Evolutionary conservation across 2,797 vertebrate genomes (phyloP).

Genomic region (Otolemur crassicaudatus): DNA sequence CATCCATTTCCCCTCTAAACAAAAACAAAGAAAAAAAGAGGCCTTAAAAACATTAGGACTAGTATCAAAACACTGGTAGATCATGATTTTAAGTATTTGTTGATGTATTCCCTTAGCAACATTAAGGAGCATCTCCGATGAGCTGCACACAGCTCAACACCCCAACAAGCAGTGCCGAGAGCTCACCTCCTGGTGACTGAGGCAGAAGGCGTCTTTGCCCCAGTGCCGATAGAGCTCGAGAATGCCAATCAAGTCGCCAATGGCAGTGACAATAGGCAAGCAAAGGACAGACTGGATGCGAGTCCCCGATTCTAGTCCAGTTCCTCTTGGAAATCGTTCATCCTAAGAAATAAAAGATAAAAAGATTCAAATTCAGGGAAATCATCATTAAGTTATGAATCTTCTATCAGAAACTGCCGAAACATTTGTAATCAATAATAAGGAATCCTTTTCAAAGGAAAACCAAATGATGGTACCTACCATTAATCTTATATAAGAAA

Average conservation of each 20-base stretch:
- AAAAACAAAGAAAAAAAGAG: not conserved
- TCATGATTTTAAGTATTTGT: not conserved
- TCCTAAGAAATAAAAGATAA: constrained; percentile 88
- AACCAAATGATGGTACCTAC: rapidly evolving
- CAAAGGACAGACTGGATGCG: constrained; percentile 98
- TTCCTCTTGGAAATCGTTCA: constrained; percentile 97
- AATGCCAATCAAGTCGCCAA: constrained; percentile 97
- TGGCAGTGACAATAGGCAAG: constrained; percentile 97
- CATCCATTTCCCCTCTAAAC: not conserved
- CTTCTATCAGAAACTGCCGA: not conserved
- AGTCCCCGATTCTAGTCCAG: constrained; percentile 96
- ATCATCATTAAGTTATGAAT: not conserved
- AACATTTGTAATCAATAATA: too few relatives aligned
- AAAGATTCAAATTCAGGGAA: rapidly evolving
- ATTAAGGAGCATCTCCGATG: rapidly evolving
- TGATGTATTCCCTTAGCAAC: not conserved
- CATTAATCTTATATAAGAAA: too few relatives aligned
- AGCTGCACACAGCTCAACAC: not conserved
- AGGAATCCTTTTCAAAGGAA: not conserved
- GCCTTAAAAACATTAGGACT: not conserved
- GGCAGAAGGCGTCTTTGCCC: constrained; percentile 96
- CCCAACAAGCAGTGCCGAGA: not conserved
- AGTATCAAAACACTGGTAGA: not conserved
- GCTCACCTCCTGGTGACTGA: constrained; percentile 96
- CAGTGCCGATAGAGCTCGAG: constrained; percentile 96